These are phyloP conservation scores for Sebastes schlegelii DNA, from an alignment of 2,113 vertebrate species.

Conservation along the genomic window DNA sequence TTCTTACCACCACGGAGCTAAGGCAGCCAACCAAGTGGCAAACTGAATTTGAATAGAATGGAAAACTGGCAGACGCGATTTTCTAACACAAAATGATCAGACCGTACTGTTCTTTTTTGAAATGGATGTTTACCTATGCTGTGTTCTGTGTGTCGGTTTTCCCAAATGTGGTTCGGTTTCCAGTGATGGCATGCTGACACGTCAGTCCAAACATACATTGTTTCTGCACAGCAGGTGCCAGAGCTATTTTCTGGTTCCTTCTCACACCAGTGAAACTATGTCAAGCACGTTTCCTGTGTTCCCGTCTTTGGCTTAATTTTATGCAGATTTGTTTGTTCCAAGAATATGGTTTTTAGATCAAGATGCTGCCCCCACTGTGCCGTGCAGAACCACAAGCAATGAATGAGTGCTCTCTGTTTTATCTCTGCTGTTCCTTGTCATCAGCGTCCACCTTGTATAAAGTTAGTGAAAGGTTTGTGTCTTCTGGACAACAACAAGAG, in stretches of 20 bases:
- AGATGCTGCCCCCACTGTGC: neutral
- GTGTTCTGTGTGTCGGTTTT: constrained; percentile 39
- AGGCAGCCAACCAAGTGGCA: constrained; percentile 64
- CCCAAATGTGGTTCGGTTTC: constrained; percentile 45
- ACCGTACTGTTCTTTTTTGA: constrained; percentile 25
- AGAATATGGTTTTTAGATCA: constrained; percentile 19
- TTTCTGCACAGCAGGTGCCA: constrained; percentile 73
- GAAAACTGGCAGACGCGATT: constrained; percentile 64
- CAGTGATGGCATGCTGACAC: constrained; percentile 43
- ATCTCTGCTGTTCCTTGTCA: constrained; percentile 32
- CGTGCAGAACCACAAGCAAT: constrained; percentile 3
- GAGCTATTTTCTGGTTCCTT: constrained; percentile 63
- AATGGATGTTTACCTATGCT: constrained; percentile 58
- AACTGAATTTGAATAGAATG: constrained; percentile 69
- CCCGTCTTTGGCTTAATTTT: constrained; percentile 37
- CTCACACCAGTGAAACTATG: constrained; percentile 49
- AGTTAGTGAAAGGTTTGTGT: constrained; percentile 43
- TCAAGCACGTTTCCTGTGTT: constrained; percentile 60
- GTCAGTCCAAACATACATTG: constrained; percentile 63
- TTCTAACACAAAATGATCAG: constrained; percentile 54
- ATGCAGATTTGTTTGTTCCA: constrained; percentile 53
- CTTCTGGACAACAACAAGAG: constrained; percentile 49
- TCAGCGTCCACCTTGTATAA: constrained; percentile 1
- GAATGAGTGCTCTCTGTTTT: constrained; percentile 22
- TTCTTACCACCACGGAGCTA: constrained; percentile 63